Conservation (phyloP, 1,140 invertebrate genomes). For the Hyles euphorbiae region DNA sequence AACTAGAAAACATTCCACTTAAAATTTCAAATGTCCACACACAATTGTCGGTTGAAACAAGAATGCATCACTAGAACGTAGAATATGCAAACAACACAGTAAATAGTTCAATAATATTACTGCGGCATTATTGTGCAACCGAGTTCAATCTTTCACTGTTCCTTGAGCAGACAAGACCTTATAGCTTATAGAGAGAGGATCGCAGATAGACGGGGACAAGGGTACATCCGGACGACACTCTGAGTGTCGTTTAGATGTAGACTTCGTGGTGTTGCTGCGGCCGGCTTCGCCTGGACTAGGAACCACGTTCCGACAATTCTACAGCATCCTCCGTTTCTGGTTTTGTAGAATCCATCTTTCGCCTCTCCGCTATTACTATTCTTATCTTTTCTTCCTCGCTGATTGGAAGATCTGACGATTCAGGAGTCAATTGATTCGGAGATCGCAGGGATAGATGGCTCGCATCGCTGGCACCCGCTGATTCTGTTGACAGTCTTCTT, state of each 20-base stretch:
- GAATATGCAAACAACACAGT: slow-evolving; percentile 9
- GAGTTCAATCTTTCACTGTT: slow-evolving; percentile 51
- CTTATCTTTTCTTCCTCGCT: slow-evolving; percentile 69
- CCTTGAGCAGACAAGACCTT: slow-evolving; percentile 38
- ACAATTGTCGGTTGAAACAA: slow-evolving; percentile 5
- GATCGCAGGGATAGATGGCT: slow-evolving; percentile 38
- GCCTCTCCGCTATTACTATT: slow-evolving; percentile 70
- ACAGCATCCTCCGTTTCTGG: slow-evolving; percentile 63
- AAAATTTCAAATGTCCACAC: slow-evolving; percentile 13
- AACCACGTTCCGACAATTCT: slow-evolving; percentile 62
- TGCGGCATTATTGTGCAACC: slow-evolving; percentile 49
- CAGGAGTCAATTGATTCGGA: slow-evolving; percentile 30
- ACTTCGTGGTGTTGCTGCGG: slow-evolving; percentile 70
- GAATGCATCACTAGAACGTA: not conserved
- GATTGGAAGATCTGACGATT: slow-evolving; percentile 39
- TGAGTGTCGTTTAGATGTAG: slow-evolving; percentile 53
- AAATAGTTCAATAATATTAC: slow-evolving; percentile 12
- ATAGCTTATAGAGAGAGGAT: slow-evolving; percentile 15
- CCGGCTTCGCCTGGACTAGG: slow-evolving; percentile 71
- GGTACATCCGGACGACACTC: slow-evolving; percentile 17
- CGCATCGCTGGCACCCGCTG: slow-evolving; percentile 39
- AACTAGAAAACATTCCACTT: slow-evolving; percentile 4
- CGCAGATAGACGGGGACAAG: slow-evolving; percentile 24
- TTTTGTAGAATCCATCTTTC: slow-evolving; percentile 61
- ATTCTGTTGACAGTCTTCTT: slow-evolving; percentile 51